Evolutionary conservation across 2,113 vertebrate species (phyloP), one percentile per base, ranked within the genome.

Genomic region (Furnarius figulus): DNA sequence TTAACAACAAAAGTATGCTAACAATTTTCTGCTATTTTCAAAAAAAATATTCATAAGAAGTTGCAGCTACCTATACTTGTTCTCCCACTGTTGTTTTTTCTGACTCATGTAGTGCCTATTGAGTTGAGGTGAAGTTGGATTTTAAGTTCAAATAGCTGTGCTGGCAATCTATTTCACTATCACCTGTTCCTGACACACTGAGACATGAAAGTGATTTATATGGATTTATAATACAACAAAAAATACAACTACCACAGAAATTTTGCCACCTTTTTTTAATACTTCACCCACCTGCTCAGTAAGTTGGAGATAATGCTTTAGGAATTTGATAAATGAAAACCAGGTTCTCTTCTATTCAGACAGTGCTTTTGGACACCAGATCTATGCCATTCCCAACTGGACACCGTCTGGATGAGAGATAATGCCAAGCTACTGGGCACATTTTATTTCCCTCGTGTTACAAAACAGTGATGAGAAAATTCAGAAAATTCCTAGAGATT

Each of bases 271-370:
- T 0, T 13, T 96, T 88, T 88, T 88, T 90, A 95, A 14, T 49
- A 67, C 58, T 89, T 93, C 27, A 92, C 30, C 76, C 46, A 77
- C 89, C 67, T 95, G 92, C 85, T 90, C 80, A 85, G 47, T 78
- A 81, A 91, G n/a, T 87, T 56, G 40, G 10, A 80, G 66, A 93
- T 84, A 89, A 80, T 68, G 70, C 23, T 89, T 92, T 90, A 93
- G 85, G 84, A 95, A 85, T 85, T 80, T 97, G 95, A 97, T 94
- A 14, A 92, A 95, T 95, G 77, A 83, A 90, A 86, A 89, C 9
- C 71, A 91, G 78, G 25, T 80, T 93, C 63, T 83, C 8, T 74
- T 84, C 71, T 87, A 85, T 82, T 87, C 79, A 94, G 65, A 42
- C 20, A 68, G 67, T 61, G 47, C 8, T 44, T 95, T 82, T 87